Evolutionary conservation across 2,888 invertebrate genomes (phyloP).

Genomic region (Dendrolimus pini): DNA sequence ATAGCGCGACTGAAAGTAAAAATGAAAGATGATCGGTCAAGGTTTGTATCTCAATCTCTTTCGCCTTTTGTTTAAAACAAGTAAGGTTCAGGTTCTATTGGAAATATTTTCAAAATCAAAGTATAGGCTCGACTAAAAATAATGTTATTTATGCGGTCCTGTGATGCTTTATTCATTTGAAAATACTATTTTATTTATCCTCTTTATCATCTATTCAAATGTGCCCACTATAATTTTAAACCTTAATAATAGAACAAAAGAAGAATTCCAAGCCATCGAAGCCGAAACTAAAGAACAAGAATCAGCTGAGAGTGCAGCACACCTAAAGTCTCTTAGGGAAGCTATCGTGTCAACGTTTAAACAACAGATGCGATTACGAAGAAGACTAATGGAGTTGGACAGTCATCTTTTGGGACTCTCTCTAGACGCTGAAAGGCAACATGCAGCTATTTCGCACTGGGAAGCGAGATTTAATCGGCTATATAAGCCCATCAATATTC

Average conservation of each 20-base stretch:
- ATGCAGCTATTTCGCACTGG: slow-evolving; percentile 93
- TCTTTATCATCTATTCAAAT: slow-evolving; percentile 2
- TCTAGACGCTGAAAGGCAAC: slow-evolving; percentile 92
- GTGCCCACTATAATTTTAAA: slow-evolving; percentile 3
- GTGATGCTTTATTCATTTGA: too few relatives aligned
- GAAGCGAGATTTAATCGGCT: slow-evolving; percentile 88
- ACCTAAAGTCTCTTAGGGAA: slow-evolving; percentile 83
- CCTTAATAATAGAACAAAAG: slow-evolving; percentile 39
- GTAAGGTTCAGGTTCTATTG: too few relatives aligned
- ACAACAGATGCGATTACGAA: slow-evolving; percentile 93
- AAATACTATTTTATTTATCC: too few relatives aligned
- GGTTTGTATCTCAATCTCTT: slow-evolving; percentile 26
- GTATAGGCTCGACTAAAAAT: too few relatives aligned
- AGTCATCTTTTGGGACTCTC: slow-evolving; percentile 91
- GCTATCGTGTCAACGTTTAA: slow-evolving; percentile 93
- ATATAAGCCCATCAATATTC: slow-evolving; percentile 78
- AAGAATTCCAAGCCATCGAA: slow-evolving; percentile 31
- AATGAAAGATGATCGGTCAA: slow-evolving; percentile 83
- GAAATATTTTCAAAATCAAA: too few relatives aligned
- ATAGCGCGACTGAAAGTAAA: slow-evolving; percentile 87
- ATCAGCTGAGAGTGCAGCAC: slow-evolving; percentile 51
- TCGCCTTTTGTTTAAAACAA: too few relatives aligned
- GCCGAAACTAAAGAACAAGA: slow-evolving; percentile 39
- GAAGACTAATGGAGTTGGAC: slow-evolving; percentile 93
- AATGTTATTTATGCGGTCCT: too few relatives aligned